Base-by-base conservation (phyloP, 2,888 invertebrate genomes). In the Trichopria drosophilae region DNA sequence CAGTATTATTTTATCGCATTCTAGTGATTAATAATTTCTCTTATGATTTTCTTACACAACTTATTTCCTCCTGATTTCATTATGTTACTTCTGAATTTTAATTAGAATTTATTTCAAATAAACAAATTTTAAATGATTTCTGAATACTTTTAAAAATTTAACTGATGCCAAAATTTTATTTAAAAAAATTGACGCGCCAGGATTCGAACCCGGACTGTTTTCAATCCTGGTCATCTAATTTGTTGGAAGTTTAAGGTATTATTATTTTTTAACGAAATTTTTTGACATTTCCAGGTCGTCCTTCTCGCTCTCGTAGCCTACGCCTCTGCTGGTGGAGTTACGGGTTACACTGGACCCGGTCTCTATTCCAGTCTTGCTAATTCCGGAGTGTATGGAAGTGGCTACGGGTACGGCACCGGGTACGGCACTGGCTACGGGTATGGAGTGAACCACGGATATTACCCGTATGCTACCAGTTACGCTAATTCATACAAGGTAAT, bases 241-340 rank as follows among this genome's bases (percentile, higher is more conserved):
- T 51, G 54, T 50, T 44, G 20, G 16, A 19, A 16, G 23, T 28
- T 18, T 0, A 5, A 23, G 16, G n/a, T 10, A 26, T 35, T 37
- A 26, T 26, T 26, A 18, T 35, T 57, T 32, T 39, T 32, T 32
- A 40, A 23, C n/a, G n/a, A n/a, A n/a, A 7, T 15, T 1, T 40
- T 34, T 54, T 44, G 47, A 46, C 34, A 44, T 44, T 68, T 67
- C 1, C 67, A 83, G 83, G 70, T 82, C 61, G 76, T 79, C 48
- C 76, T 83, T 72, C 68, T 80, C 62, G 77, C 81, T 57, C 36
- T 51, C 16, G 58, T 67, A 54, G 67, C 70, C n/a, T 69, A 62
- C 48, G 72, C 64, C 22, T 68, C 73, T 6, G 71, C 71, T 13
- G 69, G 69, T 37, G 63, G 62, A 13, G 51, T 69, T 4, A n/a